Conservation (phyloP, 2,888 invertebrate genomes). For the Spilosoma lubricipeda region DNA sequence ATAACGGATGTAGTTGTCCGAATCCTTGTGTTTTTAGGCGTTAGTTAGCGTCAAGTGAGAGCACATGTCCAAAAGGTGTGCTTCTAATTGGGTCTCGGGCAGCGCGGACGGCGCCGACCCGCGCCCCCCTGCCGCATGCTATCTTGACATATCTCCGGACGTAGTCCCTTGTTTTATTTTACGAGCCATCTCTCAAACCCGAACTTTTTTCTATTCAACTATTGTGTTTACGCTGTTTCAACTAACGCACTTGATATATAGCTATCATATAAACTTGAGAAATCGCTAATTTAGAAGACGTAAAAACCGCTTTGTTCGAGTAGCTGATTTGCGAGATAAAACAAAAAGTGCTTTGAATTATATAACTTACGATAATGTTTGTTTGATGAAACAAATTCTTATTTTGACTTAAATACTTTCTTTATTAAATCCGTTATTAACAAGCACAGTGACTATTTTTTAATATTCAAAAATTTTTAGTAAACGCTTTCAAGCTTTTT, state of each 20-base stretch:
- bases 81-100: conserved; percentile 84
- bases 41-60: conserved; percentile 79
- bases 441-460: conserved; percentile 17
- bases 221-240: conserved; percentile 76
- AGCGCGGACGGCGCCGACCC: conserved; percentile 72
- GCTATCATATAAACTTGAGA: conserved; percentile 68
- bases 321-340: conserved; percentile 9
- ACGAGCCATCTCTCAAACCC: conserved; percentile 81
- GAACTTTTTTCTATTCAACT: conserved; percentile 72
- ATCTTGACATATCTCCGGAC: conserved; percentile 86
- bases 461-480: conserved; percentile 27
- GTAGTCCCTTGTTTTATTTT: conserved; percentile 84
- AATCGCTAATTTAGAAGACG: conserved; percentile 68
- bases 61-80: conserved; percentile 86
- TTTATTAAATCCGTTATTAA: conserved; percentile 12
- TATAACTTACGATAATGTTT: conserved; percentile 22
- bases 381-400: conserved; percentile 22
- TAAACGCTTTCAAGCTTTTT: conserved; percentile 43
- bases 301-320: conserved; percentile 4
- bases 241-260: conserved; percentile 77
- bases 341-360: conserved; percentile 24
- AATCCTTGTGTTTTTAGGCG: conserved; percentile 74
- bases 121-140: conserved; percentile 79
- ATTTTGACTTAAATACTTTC: conserved; percentile 2
- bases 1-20: conserved; percentile 76